phyloP scores from a whole-genome alignment of 1,140 invertebrate species.

The Hestina assimilis region DNA sequence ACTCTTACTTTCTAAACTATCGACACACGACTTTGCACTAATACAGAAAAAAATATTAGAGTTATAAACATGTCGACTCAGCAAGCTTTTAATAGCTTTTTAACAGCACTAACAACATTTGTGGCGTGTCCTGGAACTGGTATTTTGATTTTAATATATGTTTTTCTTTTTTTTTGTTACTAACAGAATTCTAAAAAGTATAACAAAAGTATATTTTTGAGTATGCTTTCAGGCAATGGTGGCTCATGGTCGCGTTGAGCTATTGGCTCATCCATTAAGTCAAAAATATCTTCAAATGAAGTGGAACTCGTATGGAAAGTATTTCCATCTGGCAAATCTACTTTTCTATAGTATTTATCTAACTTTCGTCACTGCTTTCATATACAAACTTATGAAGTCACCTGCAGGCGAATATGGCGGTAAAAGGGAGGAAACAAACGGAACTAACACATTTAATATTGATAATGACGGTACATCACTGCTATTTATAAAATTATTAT shows the following conservation, averaged over 20 bases:
- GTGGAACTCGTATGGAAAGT: constrained; percentile 93
- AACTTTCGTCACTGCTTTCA: constrained; percentile 85
- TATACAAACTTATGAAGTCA: constrained; percentile 80
- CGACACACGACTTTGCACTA: no score
- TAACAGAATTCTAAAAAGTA: neutral
- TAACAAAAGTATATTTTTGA: neutral
- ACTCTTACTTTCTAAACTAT: no score
- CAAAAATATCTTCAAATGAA: constrained; percentile 93
- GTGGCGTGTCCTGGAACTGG: neutral
- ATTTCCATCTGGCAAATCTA: constrained; percentile 88
- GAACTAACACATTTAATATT: neutral
- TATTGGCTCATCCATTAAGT: constrained; percentile 88
- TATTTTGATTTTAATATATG: neutral
- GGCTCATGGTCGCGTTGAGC: constrained; percentile 86
- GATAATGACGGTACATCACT: no score
- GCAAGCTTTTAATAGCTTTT: constrained; percentile 10
- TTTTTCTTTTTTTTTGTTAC: no score
- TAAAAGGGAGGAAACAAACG: neutral
- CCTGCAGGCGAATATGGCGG: neutral
- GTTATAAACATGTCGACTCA: neutral
- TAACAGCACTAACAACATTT: neutral
- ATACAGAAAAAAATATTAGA: no score
- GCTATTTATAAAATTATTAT: no score
- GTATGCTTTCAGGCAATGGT: constrained; percentile 86
- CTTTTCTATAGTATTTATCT: constrained; percentile 87